phyloP scores from a whole-genome alignment of 2,888 invertebrate species.

The Pterostichus niger region DNA sequence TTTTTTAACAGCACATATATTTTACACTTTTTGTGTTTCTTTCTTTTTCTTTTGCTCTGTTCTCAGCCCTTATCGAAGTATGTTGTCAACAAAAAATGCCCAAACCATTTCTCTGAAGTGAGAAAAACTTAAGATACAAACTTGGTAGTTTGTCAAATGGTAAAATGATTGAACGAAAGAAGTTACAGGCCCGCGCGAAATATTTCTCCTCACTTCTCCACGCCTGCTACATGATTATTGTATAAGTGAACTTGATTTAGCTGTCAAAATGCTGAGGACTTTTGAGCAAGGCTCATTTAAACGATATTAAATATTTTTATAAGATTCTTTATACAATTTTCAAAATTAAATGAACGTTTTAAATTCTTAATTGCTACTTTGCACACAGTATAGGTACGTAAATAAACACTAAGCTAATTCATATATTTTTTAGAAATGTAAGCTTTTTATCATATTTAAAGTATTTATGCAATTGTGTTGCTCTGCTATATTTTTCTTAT shows the following conservation, averaged over 20 bases:
- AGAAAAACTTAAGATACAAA: slow-evolving; percentile 65
- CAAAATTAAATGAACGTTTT: no score
- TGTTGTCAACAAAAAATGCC: slow-evolving; percentile 61
- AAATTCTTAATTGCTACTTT: no score
- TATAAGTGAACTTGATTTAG: slow-evolving; percentile 45
- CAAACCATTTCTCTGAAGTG: slow-evolving; percentile 62
- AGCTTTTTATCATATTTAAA: no score
- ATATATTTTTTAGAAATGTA: no score
- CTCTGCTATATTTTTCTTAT: no score
- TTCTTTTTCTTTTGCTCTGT: slow-evolving; percentile 23
- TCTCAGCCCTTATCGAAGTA: slow-evolving; percentile 54
- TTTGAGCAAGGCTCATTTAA: not conserved
- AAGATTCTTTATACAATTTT: no score
- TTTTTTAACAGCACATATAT: slow-evolving; percentile 60
- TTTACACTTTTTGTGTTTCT: slow-evolving; percentile 62
- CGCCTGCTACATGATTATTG: slow-evolving; percentile 8
- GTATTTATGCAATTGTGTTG: no score
- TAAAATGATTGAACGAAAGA: slow-evolving; percentile 66
- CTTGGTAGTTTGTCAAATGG: slow-evolving; percentile 66
- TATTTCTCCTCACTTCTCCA: slow-evolving; percentile 31
- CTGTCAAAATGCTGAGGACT: slow-evolving; percentile 12
- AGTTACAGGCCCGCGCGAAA: slow-evolving; percentile 51
- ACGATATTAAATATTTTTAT: no score
- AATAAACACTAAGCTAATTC: no score
- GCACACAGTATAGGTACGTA: no score